A percentile compares a stretch with the other conserved stretches of the same genome.
Conservation (phyloP, 2,888 invertebrate genomes). For the Leptopterna dolabrata region DNA sequence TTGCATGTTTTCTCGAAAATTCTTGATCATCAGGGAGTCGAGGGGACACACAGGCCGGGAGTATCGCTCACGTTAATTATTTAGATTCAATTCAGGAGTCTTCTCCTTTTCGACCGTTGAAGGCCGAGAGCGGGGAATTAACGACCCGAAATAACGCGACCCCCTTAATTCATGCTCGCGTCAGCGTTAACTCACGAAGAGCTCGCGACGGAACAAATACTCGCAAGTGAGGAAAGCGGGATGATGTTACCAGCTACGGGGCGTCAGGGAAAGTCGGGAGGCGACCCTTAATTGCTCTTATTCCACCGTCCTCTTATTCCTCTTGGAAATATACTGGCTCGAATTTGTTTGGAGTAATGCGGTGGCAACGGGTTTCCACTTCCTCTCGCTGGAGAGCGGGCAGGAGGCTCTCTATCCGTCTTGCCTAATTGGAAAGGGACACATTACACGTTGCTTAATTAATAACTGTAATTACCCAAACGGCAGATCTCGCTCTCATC, state of each 20-base stretch:
- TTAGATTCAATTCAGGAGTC: background rate
- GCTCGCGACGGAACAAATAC: background rate
- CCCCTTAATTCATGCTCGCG: background rate
- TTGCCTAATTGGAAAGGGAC: conserved; percentile 17
- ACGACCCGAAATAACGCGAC: background rate
- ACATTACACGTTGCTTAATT: conserved; percentile 15
- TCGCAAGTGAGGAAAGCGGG: background rate
- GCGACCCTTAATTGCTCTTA: background rate
- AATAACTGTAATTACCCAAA: conserved; percentile 20
- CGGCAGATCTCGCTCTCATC: background rate
- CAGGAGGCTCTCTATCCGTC: conserved; percentile 5
- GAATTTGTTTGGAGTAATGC: conserved; percentile 17
- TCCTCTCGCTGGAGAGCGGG: background rate
- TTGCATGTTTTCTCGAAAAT: too few relatives aligned
- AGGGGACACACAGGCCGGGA: too few relatives aligned
- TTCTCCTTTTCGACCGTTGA: background rate
- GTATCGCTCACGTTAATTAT: background rate
- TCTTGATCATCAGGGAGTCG: too few relatives aligned
- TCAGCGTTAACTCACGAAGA: background rate
- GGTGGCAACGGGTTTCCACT: background rate
- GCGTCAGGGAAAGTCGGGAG: background rate
- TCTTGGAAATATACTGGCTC: conserved; percentile 7
- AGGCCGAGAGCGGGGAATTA: background rate
- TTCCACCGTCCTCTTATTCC: too few relatives aligned
- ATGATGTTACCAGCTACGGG: background rate